Percentiles rank a stretch among this genome's conserved stretches.
Evolutionary conservation across 2,888 invertebrate genomes (phyloP).

Genomic region (Diaprepes abbreviatus): DNA sequence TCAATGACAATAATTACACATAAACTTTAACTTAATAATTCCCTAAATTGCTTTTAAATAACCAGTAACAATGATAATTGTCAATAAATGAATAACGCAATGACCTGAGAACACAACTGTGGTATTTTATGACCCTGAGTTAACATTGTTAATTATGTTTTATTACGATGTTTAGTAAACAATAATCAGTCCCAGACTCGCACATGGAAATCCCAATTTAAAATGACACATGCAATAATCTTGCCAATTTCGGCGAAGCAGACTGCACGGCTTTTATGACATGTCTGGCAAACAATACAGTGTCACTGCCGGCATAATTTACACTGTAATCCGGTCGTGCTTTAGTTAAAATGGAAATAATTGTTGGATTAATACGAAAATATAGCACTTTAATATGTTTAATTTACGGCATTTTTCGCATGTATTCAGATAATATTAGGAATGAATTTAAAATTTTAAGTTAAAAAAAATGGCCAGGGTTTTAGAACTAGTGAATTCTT

Average conservation of each 20-base stretch:
- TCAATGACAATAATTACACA: too few species aligned
- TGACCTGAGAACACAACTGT: neutral
- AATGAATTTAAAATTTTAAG: too few species aligned
- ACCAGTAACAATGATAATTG: too few species aligned
- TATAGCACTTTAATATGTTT: too few species aligned
- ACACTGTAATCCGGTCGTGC: neutral
- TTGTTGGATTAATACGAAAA: too few species aligned
- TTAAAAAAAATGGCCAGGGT: too few species aligned
- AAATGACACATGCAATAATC: neutral
- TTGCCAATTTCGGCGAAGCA: neutral
- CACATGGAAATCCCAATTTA: neutral
- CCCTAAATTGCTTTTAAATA: too few species aligned
- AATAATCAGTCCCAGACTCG: neutral
- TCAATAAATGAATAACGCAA: neutral
- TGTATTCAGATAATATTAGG: too few species aligned
- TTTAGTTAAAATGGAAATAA: neutral
- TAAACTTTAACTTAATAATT: too few species aligned
- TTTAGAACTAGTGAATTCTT: too few species aligned
- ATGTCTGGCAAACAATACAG: constrained; percentile 3
- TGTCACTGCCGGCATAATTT: constrained; percentile 5
- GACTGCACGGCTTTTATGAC: constrained; percentile 3
- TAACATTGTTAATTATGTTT: neutral
- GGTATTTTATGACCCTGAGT: neutral
- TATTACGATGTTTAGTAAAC: neutral
- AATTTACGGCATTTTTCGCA: too few species aligned